Base-by-base conservation (phyloP, 2,113 vertebrate genomes). In the Cynoglossus semilaevis region DNA sequence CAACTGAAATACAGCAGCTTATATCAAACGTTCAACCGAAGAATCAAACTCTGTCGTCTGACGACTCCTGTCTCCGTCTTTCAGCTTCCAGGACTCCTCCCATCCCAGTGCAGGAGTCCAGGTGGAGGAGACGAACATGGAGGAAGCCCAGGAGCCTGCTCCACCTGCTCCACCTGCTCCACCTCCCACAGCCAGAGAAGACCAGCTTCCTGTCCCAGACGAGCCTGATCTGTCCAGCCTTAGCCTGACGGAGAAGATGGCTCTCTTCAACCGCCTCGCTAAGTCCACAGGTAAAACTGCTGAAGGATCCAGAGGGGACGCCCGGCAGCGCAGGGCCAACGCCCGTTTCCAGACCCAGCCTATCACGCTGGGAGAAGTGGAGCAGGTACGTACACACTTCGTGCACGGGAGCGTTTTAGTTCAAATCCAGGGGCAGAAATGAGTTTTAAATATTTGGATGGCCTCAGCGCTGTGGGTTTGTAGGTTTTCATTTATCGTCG, bases 291-390 rank as follows among this genome's bases (percentile, higher is more conserved):
- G 87, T 35, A 93, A 91, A 74, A 74, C 88, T 8, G 74, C 90
- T 3, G 88, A 87, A 14, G 81, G 17, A 19, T 70, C 85, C 16
- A 85, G 90, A 19, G 81, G 74, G 42, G 94, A 94, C 52, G 56
- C 90, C 17, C 92, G 92, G 8, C 94, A 92, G 64, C 92, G 96
- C 49, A 90, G 96, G 15, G 89, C 91, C 82, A 94, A 94, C 7
- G 49, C 94, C 19, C 95, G 97, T 13, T 98, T 95, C 47, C 96
- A 98, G 61, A 99, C 96, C 0, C 97, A 99, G 73, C 97, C 97
- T 0, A 95, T 99, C 79, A 99, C 97, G 0, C 94, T 93, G 48
- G 95, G 91, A 69, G 97, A 99, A 71, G 96, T 99, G 69, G 84
- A 93, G 37, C 92, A 98, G 94, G 97, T 97, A 89, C 59, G n/a